phyloP scores from a whole-genome alignment of 2,888 invertebrate genomes.

The Eilema sororculum region DNA sequence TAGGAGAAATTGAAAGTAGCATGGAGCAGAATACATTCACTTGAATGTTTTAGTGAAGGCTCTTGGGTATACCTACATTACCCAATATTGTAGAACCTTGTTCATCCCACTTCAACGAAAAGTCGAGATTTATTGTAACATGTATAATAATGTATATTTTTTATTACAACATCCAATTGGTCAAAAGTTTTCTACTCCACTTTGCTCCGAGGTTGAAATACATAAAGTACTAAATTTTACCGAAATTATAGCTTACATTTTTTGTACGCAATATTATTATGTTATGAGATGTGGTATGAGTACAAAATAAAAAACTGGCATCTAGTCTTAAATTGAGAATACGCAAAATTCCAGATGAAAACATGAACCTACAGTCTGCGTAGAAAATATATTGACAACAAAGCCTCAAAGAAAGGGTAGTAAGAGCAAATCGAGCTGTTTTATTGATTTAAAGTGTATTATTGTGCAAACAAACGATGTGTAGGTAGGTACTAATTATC shows the following conservation, averaged over 20 bases:
- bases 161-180: slow-evolving; percentile 4
- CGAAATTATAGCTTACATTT: not conserved
- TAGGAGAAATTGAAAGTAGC: not conserved
- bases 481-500: too few species aligned
- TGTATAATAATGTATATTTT: not conserved
- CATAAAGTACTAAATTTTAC: not conserved
- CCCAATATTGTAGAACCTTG: not conserved
- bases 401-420: too few species aligned
- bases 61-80: not conserved
- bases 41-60: not conserved
- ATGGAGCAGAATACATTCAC: not conserved
- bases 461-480: too few species aligned
- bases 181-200: not conserved
- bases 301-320: not conserved
- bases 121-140: not conserved
- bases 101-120: not conserved
- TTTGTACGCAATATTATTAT: not conserved
- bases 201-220: not conserved
- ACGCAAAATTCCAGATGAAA: too few species aligned
- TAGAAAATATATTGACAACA: too few species aligned
- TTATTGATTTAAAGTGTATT: too few species aligned
- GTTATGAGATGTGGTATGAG: not conserved
- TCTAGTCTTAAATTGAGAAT: not conserved
- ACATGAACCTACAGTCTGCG: too few species aligned
- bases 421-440: too few species aligned